Percentiles rank a stretch among this genome's conserved stretches.
phyloP scores from a whole-genome alignment of 1,140 invertebrate genomes.

The Drosophila subobscura region DNA sequence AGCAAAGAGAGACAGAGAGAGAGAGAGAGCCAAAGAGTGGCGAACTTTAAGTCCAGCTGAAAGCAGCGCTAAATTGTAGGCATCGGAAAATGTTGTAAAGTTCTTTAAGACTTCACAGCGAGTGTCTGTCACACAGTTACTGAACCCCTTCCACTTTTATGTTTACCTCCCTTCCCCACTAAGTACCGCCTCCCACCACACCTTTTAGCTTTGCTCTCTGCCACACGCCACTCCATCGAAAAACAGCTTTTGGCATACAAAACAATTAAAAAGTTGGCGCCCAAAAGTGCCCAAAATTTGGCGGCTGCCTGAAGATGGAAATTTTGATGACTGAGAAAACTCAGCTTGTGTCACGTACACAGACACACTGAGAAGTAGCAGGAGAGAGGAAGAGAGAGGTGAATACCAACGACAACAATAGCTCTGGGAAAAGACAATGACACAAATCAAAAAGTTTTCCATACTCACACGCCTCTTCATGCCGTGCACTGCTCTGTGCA shows the following conservation, averaged over 20 bases:
- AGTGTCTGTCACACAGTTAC: too few species aligned
- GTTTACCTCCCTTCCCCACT: too few species aligned
- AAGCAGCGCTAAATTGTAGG: neutral
- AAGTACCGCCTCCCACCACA: neutral
- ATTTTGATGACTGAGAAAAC: slow-evolving; percentile 43
- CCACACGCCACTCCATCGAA: neutral
- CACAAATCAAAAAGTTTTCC: slow-evolving; percentile 76
- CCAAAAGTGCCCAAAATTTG: slow-evolving; percentile 63
- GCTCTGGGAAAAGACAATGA: slow-evolving; percentile 60
- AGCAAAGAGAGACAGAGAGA: neutral
- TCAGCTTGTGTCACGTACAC: slow-evolving; percentile 73
- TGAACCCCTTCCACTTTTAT: too few species aligned
- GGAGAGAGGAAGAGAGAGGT: neutral
- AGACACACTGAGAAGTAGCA: slow-evolving; percentile 11
- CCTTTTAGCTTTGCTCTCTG: neutral
- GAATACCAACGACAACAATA: slow-evolving; percentile 5
- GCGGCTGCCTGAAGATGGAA: slow-evolving; percentile 45
- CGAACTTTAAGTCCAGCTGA: slow-evolving; percentile 20
- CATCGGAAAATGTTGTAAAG: slow-evolving; percentile 9
- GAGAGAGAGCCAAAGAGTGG: neutral
- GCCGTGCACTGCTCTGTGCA: neutral
- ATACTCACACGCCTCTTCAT: slow-evolving; percentile 14
- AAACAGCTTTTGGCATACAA: slow-evolving; percentile 11
- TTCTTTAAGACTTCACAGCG: too few species aligned
- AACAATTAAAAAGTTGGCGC: slow-evolving; percentile 77